Evolutionary conservation across 2,888 invertebrate species (phyloP), one percentile per base, ranked within the genome.

Genomic region (Lepidochitona cinerea): DNA sequence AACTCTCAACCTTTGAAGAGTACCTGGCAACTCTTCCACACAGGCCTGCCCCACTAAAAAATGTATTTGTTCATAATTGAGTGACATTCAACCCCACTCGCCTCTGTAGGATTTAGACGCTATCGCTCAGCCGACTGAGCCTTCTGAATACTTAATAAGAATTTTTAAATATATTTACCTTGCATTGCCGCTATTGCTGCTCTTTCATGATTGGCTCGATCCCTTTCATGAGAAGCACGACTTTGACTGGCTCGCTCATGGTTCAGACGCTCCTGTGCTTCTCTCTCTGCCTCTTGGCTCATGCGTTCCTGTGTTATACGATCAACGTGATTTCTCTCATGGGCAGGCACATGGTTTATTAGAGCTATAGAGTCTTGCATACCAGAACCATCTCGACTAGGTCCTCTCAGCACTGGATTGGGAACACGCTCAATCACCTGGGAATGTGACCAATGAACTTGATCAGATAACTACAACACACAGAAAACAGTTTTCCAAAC

Each of bases 361-460:
- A 29, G 2, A 9, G 59, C 4, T 18, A 12, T 9, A 18, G 41
- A 41, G 7, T 59, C 59, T 12, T 59, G 59, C 14, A 23, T 29
- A 18, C 59, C 59, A 29, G 23, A 23, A 14, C 23, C 32, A 59
- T 59, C 32, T 14, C 32, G 26, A 4, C 59, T 14, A 59, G 23
- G 12, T 4, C 23, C 32, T 14, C 36, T 75, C 18, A 77, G 67
- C 37, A 75, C 68, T 6, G 81, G 84, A 69, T 84, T 84, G 1
- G 82, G 83, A 49, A 83, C 77, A 33, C 82, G 76, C 73, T 84
- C 84, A 66, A 84, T 84, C 73, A 82, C 78, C 83, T 84, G 79
- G n/a, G 64, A 73, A 59, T 49, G 49, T 49, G 49, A 49, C 49
- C 49, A 49, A 49, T 49, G 69, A 5, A 69, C 69, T 52, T 69